Evolutionary conservation across 2,888 invertebrate species (phyloP), one percentile per base, ranked within the genome.

Genomic region (Caradrina kadenii): DNA sequence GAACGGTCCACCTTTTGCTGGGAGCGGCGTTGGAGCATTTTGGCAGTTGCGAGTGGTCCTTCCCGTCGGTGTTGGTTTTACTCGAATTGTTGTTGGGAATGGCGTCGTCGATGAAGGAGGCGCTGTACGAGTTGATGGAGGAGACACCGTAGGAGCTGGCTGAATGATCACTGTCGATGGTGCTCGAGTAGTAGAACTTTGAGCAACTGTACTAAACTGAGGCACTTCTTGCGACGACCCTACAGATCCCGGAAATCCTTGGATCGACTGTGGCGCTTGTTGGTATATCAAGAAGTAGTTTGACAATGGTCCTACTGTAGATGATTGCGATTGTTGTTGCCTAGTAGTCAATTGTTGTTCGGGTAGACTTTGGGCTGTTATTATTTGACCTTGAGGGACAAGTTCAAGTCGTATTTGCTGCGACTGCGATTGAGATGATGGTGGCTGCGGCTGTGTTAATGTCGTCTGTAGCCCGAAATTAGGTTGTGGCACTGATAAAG

Each of bases 241-340:
- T 48, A 59, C 64, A 13, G 19, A 22, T n/a, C 68, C 65, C 22
- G 86, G 78, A 17, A 64, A 58, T 39, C 74, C 66, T 80, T 85
- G 86, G 49, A 85, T 50, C 8, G 79, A 76, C 71, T 88, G 89
- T 3, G 89, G 89, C 10, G 84, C 84, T 76, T 90, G 90, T 79
- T 91, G 90, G 63, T 91, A 91, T n/a, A 90, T 80, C 26, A 90
- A 45, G 63, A 89, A 84, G 66, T 88, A 90, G 65, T 86, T 88
- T 3, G 81, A 31, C 1, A 53, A 45, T 19, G 76, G 72, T 48
- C 55, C 69, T 50, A 59, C 13, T 11, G 84, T 79, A 22, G 82
- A 58, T 0, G 69, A 31, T 64, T 65, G 48, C 10, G 63, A 26
- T 52, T 65, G 56, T 55, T 69, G 64, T 53, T 60, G 69, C 31